These are phyloP conservation scores for Parotia lawesii DNA, from an alignment of 2,113 vertebrate genomes.

Conservation along the genomic window DNA sequence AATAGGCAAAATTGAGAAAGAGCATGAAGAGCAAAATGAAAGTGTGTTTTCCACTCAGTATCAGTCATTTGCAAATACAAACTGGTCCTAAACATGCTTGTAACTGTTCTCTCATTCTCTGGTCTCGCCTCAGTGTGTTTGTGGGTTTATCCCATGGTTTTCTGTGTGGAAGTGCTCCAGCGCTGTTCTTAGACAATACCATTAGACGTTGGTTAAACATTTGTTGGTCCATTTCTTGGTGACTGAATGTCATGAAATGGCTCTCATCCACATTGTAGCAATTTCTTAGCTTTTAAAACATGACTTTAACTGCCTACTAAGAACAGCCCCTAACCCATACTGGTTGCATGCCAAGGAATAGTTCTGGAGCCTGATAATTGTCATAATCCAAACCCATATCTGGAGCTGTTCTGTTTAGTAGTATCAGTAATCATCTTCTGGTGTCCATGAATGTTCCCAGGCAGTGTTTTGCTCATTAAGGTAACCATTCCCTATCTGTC, in stretches of 20 bases:
- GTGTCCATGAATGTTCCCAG: rapidly evolving
- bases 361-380: not conserved
- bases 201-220: not conserved
- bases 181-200: not conserved
- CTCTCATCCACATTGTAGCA: not conserved
- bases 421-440: not conserved
- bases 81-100: not conserved
- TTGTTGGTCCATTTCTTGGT: not conserved
- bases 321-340: not conserved
- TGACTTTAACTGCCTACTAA: not conserved
- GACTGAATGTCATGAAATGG: not conserved
- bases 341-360: not conserved
- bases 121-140: not conserved
- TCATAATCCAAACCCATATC: not conserved
- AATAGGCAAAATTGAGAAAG: not conserved
- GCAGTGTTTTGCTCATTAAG: not conserved
- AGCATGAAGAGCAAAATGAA: not conserved
- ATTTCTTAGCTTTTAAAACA: not conserved
- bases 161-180: not conserved
- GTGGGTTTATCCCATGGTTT: not conserved
- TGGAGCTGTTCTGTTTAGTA: not conserved
- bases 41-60: not conserved
- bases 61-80: not conserved
- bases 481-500: not conserved
- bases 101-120: not conserved